These are phyloP conservation scores for Cyanistes caeruleus DNA, from an alignment of 2,113 vertebrate species.

Conservation along the genomic window DNA sequence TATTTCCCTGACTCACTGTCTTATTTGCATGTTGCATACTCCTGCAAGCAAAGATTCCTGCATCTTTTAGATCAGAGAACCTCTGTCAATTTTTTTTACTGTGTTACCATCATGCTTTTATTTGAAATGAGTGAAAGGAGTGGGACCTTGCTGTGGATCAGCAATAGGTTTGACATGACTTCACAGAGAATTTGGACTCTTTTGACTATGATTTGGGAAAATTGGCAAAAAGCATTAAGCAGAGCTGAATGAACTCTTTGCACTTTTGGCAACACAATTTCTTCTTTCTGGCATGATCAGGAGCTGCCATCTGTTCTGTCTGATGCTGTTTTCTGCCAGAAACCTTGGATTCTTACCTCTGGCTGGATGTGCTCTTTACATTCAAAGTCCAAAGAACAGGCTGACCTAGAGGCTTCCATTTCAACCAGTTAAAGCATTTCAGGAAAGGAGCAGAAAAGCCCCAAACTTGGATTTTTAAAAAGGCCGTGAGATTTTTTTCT, in stretches of 20 bases:
- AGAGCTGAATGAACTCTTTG: background rate
- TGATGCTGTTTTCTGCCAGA: background rate
- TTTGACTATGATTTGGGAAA: background rate
- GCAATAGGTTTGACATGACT: background rate
- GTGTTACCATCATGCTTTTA: background rate
- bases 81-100: background rate
- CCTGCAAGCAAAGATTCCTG: background rate
- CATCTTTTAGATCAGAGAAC: background rate
- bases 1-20: background rate
- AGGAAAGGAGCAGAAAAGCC: background rate
- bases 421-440: background rate
- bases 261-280: slow-evolving; percentile 10
- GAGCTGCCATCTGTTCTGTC: slow-evolving; percentile 40
- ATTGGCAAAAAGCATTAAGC: background rate
- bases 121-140: background rate
- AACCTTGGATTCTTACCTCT: slow-evolving; percentile 13
- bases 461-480: background rate
- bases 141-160: background rate
- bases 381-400: background rate
- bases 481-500: background rate
- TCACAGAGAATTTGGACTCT: background rate
- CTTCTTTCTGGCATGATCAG: background rate
- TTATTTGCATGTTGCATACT: background rate
- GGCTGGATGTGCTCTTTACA: background rate
- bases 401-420: background rate